Conservation (phyloP, 1,140 invertebrate genomes). For the Drosophila triauraria region DNA sequence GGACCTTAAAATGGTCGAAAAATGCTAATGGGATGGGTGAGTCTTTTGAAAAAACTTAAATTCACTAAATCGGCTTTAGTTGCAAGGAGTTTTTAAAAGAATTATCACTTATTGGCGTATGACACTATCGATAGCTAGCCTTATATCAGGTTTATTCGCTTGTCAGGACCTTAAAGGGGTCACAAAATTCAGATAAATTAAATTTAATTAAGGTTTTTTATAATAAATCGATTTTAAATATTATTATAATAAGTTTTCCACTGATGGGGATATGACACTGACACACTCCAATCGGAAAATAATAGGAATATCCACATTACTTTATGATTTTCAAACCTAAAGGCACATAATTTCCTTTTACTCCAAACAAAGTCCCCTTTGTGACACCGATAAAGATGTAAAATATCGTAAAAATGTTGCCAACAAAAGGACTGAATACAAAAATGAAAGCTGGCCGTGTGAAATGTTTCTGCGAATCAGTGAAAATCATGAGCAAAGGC, state of each 20-base stretch:
- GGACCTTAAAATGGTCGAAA: conserved; percentile 21
- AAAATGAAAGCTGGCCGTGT: conserved; percentile 6
- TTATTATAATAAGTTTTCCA: neutral
- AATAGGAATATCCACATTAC: neutral
- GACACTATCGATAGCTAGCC: neutral
- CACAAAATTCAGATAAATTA: neutral
- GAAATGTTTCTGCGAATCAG: conserved; percentile 62
- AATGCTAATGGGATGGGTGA: conserved; percentile 9
- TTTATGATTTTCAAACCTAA: too few species aligned
- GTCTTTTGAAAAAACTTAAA: neutral
- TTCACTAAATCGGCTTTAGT: neutral
- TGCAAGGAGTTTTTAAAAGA: neutral
- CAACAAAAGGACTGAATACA: conserved; percentile 8
- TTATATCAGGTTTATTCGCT: neutral
- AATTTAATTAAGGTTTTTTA: too few species aligned
- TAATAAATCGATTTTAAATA: neutral
- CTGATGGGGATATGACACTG: too few species aligned
- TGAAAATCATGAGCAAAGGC: conserved; percentile 46
- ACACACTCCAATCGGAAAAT: neutral
- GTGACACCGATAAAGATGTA: conserved; percentile 17
- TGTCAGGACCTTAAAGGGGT: neutral
- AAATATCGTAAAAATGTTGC: conserved; percentile 13
- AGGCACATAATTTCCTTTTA: neutral
- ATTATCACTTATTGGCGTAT: neutral
- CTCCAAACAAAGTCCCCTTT: neutral